These are phyloP conservation scores for Clarias laeviceps DNA, from an alignment of 2,797 vertebrate genomes.

Conservation along the genomic window DNA sequence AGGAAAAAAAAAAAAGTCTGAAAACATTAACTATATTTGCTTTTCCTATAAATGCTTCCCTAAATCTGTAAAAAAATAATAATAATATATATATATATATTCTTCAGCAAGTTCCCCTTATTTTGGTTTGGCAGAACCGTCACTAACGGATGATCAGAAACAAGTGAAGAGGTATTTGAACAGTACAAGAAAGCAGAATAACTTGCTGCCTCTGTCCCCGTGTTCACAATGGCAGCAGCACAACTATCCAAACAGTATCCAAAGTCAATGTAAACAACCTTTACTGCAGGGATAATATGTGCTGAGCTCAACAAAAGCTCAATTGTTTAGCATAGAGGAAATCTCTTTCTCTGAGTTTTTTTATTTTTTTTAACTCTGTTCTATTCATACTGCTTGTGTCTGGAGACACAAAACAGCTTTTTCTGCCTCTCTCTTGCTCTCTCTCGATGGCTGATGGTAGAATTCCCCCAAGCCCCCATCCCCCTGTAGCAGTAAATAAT, in stretches of 20 bases:
- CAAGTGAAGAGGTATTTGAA: background rate
- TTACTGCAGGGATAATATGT: slow-evolving; percentile 57
- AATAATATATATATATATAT: background rate
- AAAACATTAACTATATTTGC: background rate
- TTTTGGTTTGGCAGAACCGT: background rate
- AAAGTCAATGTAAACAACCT: slow-evolving; percentile 63
- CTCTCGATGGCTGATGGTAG: slow-evolving; percentile 56
- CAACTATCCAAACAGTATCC: slow-evolving; percentile 63
- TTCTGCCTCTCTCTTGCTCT: slow-evolving; percentile 46
- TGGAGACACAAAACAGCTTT: slow-evolving; percentile 56
- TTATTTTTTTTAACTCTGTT: slow-evolving; percentile 36
- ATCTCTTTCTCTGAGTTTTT: slow-evolving; percentile 37
- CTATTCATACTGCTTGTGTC: slow-evolving; percentile 48
- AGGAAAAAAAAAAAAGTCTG: background rate
- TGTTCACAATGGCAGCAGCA: slow-evolving; percentile 46
- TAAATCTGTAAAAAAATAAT: background rate
- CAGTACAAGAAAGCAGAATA: background rate
- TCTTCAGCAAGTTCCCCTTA: background rate
- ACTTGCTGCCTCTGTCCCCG: background rate
- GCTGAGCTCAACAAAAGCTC: slow-evolving; percentile 58
- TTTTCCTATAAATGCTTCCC: background rate
- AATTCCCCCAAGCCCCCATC: slow-evolving; percentile 59
- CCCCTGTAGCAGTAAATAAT: slow-evolving; percentile 66
- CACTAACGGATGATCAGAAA: slow-evolving; percentile 18
- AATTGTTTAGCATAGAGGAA: slow-evolving; percentile 59